Base-by-base conservation (phyloP, 2,888 invertebrate genomes). In the Hedychridium roseum region DNA sequence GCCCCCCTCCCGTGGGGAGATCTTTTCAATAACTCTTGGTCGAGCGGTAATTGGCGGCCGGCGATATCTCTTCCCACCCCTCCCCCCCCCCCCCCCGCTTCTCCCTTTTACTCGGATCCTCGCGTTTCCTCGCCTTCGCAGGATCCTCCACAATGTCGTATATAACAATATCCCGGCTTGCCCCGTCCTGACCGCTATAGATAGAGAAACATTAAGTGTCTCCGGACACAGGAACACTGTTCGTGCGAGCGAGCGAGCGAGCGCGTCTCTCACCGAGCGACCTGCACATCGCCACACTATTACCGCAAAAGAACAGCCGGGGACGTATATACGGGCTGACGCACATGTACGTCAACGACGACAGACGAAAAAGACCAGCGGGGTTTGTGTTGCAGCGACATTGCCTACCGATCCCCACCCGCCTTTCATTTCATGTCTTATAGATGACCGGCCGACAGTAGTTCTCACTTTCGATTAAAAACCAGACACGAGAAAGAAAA, bases 21-120 rank as follows among this genome's bases (percentile, higher is more conserved):
- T 73, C 71, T 74, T 77, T 78, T 75, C 77, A 76, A 78, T 78
- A 74, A 76, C 71, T 76, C 74, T 73, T 73, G 71, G 71, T 73
- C 66, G 66, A 21, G 52, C 62, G 63, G 68, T 73, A 73, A 73
- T 71, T 72, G 73, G 70, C 61, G 61, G 64, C 48, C 60, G 60
- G 59, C 66, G 73, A 75, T 74, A 76, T 74, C 71, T 71, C 68
- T 66, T 61, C 54, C 57, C 58, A 59, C 55, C 54, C 23, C 21
- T 27, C 40, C 43, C 43, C 43, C 50, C 47, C 43, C 57, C 53
- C 54, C 36, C 53, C 49, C 48, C 49, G 40, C 49, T 47, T 54
- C 11, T 5, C 36, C 16, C 40, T 4, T 28, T 52, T 48, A 14
- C 52, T 54, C 47, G 49, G 36, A 31, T 37, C 14, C 34, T 54